These are phyloP conservation scores for Oreochromis tanganicae DNA, from an alignment of 2,113 vertebrate genomes.

Conservation along the genomic window DNA sequence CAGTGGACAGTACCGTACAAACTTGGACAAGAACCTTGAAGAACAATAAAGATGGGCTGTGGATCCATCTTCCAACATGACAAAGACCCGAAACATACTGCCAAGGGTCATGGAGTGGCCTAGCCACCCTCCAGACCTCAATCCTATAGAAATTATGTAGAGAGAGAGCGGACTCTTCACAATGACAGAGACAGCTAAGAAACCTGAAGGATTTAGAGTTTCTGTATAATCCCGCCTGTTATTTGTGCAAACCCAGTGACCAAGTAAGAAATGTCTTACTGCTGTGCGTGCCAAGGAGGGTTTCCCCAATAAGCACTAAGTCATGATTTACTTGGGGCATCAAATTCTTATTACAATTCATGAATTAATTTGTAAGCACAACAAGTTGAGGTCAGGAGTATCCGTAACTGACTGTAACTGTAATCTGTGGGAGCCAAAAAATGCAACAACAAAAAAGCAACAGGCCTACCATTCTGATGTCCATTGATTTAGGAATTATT, in stretches of 20 bases:
- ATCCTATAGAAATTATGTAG: background rate
- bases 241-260: background rate
- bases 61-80: background rate
- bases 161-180: background rate
- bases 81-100: background rate
- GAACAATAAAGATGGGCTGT: background rate
- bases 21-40: background rate
- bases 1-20: background rate
- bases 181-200: background rate
- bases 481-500: background rate
- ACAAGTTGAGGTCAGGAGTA: background rate
- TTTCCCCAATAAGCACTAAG: background rate
- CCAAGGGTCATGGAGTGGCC: background rate
- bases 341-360: background rate
- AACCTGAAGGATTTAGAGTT: background rate
- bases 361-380: background rate
- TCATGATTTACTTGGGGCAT: background rate
- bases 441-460: background rate
- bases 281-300: background rate
- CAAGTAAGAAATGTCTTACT: background rate
- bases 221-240: background rate
- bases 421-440: background rate
- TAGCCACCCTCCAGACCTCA: background rate
- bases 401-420: background rate
- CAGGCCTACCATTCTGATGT: background rate